A percentile compares a stretch with the other conserved stretches of the same genome.
Conservation (phyloP, 92 coral and sea anemone genomes). For the Paramuricea clavata region DNA sequence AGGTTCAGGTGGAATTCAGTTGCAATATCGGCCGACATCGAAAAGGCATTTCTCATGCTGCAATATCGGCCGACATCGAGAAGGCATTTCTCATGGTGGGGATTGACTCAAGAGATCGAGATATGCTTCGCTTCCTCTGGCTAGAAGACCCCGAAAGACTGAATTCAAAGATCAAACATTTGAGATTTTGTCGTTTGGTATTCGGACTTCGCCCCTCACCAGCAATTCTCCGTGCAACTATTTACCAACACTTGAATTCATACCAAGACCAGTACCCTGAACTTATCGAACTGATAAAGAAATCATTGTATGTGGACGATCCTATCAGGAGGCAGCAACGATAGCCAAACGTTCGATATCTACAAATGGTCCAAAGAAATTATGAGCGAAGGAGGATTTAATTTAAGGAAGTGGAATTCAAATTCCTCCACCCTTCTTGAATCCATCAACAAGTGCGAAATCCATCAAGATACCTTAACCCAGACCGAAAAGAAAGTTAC, state of each 20-base stretch:
- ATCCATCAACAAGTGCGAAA: not conserved
- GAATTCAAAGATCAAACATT: not conserved
- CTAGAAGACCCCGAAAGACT: constrained; percentile 7
- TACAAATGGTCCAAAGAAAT: not conserved
- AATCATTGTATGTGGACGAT: constrained; percentile 8
- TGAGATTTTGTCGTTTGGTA: constrained; percentile 33
- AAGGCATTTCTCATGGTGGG: constrained; percentile 54
- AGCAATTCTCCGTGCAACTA: constrained; percentile 40
- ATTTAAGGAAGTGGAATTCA: not conserved
- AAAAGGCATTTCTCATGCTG: constrained; percentile 47
- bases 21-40: constrained; percentile 37
- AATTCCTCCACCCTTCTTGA: not conserved
- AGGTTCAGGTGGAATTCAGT: constrained; percentile 35
- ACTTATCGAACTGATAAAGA: constrained; percentile 16
- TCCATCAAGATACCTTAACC: not conserved
- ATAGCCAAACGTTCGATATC: not conserved
- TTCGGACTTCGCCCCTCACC: constrained; percentile 57
- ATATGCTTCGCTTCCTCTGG: constrained; percentile 47
- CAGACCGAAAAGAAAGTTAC: not conserved
- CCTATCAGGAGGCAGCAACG: not conserved
- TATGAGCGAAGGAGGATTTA: constrained; percentile 5
- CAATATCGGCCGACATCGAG: constrained; percentile 35
- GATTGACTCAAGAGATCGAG: constrained; percentile 33
- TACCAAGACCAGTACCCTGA: constrained; percentile 12
- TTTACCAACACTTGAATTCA: constrained; percentile 32